Conservation (phyloP, 2,113 vertebrate species). For the Hypomesus transpacificus region DNA sequence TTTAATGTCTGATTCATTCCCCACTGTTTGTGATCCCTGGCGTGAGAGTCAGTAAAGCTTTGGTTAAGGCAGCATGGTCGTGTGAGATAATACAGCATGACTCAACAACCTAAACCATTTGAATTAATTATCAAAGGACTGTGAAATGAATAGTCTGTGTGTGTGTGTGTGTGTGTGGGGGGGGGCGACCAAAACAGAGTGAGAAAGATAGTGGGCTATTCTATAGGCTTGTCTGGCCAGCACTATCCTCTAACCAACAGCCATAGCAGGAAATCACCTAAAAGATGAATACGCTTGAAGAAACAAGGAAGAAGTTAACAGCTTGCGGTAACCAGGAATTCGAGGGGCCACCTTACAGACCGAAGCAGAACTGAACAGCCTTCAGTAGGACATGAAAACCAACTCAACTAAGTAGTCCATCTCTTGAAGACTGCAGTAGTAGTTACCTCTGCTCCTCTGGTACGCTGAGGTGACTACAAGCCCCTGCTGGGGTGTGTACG, state of each 20-base stretch:
- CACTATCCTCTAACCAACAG: background rate
- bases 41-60: constrained; percentile 19
- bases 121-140: constrained; percentile 30
- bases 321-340: too few relatives aligned
- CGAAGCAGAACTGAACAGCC: too few relatives aligned
- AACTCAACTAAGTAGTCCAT: too few relatives aligned
- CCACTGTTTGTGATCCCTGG: constrained; percentile 22
- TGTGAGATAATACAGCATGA: constrained; percentile 33
- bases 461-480: too few relatives aligned
- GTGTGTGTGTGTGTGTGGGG: too few relatives aligned
- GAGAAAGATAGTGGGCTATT: background rate
- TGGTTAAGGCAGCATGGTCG: constrained; percentile 25
- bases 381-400: too few relatives aligned
- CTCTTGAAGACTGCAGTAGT: too few relatives aligned
- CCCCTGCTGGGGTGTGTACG: too few relatives aligned
- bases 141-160: constrained; percentile 13
- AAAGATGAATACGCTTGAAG: too few relatives aligned
- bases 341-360: too few relatives aligned
- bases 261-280: background rate
- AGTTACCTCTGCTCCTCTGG: too few relatives aligned
- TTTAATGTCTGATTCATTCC: constrained; percentile 20
- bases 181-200: background rate
- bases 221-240: background rate
- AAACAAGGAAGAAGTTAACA: too few relatives aligned
- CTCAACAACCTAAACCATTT: constrained; percentile 31